Evolutionary conservation across 2,888 invertebrate species (phyloP), one percentile per base, ranked within the genome.

Genomic region (Griposia aprilina): DNA sequence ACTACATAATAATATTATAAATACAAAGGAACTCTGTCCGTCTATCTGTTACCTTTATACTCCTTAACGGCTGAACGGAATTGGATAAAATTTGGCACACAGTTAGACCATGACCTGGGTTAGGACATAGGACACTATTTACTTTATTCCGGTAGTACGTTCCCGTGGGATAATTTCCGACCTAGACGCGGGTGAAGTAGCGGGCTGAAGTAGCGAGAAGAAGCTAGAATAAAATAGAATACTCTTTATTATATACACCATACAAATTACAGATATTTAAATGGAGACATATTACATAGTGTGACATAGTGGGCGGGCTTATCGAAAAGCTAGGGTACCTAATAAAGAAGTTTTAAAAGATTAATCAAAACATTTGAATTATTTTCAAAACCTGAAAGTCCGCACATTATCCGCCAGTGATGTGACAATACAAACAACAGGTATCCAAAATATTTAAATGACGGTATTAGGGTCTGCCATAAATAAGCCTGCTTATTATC

Each of bases 401-500:
- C 20, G 45, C 36, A 52, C 30, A 48, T 73, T 50, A 17, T 62
- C 60, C 36, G 36, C 17, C 30, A 63, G 23, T 60, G 36, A 60
- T 3, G 48, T 66, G 50, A 50, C 68, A 69, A 60, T 57, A 45
- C 4, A 57, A 57, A 68, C 57, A 67, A 45, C 60, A 60, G n/a
- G 6, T 57, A 50, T 60, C n/a, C 74, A 52, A 82, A 82, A 74
- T 76, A 78, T 87, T 84, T 62, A 73, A 87, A 80, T 87, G 50
- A 30, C 67, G 74, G 75, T 68, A 70, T 76, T 62, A 63, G 70
- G 75, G 71, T 68, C n/a, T 20, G 77, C 66, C 50, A 76, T 87
- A 86, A 80, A 84, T 82, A 84, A 72, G 26, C 77, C 23, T 23
- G 79, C 73, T 76, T 81, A 84, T 79, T 79, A 78, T 79, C 74